Base-by-base conservation (phyloP, 2,888 invertebrate genomes). In the Drosophila picticornis region DNA sequence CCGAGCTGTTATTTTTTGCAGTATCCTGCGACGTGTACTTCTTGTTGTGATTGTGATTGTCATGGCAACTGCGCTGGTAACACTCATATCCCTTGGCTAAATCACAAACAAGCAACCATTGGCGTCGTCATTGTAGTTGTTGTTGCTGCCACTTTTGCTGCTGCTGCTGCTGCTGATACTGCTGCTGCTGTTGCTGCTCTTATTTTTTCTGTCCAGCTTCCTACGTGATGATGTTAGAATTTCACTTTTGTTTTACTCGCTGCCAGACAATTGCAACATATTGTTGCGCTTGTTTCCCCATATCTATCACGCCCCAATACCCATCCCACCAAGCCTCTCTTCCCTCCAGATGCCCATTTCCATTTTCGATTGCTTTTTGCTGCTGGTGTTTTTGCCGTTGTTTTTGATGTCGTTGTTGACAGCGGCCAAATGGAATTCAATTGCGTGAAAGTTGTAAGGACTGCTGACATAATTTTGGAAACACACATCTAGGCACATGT, bases 21-120 rank as follows among this genome's bases (percentile, higher is more conserved):
- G 61, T 76, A 51, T 68, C 64, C 72, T 78, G 64, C 72, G 34
- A 58, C 64, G 78, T 72, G 66, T 66, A 36, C 63, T 75, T 75
- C 63, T 70, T 67, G 82, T 67, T 81, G 66, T 76, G 78, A 81
- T 84, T 85, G 88, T 57, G 72, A 89, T 88, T 84, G 88, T 88
- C 80, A 84, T 75, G 88, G 85, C 75, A 83, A 80, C 90, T 38
- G 77, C 74, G 69, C 68, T 73, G 79, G 79, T 72, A 87, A 74
- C 77, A 58, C 82, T 73, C 71, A 80, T 72, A 59, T 69, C 76
- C 73, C 79, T 69, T 70, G 71, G 61, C 59, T 63, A 76, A 85
- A 85, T 88, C 84, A 81, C 62, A 72, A 70, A 63, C 55, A 58
- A 60, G 64, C 75, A 65, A 69, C 68, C 55, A 52, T 40, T 38